Evolutionary conservation across 2,888 invertebrate genomes (phyloP).

Genomic region (Saturnia japonica): DNA sequence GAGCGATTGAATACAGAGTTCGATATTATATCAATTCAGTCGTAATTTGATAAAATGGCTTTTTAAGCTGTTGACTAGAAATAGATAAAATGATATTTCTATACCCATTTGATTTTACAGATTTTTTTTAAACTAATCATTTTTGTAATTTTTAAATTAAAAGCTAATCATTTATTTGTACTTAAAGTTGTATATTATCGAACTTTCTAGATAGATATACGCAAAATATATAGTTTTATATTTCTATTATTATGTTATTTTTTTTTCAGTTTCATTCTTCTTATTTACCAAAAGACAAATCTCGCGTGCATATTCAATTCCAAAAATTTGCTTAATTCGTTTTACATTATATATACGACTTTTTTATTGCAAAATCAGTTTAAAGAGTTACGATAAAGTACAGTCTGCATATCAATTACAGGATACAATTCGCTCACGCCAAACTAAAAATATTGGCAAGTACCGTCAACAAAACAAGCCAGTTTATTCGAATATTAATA

Average conservation of each 20-base stretch:
- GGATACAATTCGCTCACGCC: constrained; percentile 60
- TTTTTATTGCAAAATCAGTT: too few relatives aligned
- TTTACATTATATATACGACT: too few relatives aligned
- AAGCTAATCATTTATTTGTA: not conserved
- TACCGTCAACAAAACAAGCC: constrained; percentile 31
- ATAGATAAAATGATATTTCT: not conserved
- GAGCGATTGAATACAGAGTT: constrained; percentile 46
- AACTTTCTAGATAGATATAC: not conserved
- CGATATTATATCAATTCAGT: not conserved
- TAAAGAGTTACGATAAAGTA: not conserved
- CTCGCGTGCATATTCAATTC: too few relatives aligned
- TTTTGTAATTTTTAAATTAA: too few relatives aligned
- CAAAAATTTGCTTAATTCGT: not conserved
- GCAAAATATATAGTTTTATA: not conserved
- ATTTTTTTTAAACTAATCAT: too few relatives aligned
- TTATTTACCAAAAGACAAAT: too few relatives aligned
- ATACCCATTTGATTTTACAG: not conserved
- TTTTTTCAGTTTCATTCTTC: not conserved
- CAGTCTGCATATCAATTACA: not conserved
- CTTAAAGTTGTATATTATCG: not conserved
- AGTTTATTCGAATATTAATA: constrained; percentile 36
- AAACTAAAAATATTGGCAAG: constrained; percentile 63
- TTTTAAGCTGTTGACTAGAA: constrained; percentile 20
- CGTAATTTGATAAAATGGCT: constrained; percentile 18
- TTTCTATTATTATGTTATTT: not conserved